A percentile compares a stretch with the other conserved stretches of the same genome.
These are phyloP conservation scores for Zaprionus lineosus DNA, from an alignment of 2,888 invertebrate genomes.

Conservation along the genomic window DNA sequence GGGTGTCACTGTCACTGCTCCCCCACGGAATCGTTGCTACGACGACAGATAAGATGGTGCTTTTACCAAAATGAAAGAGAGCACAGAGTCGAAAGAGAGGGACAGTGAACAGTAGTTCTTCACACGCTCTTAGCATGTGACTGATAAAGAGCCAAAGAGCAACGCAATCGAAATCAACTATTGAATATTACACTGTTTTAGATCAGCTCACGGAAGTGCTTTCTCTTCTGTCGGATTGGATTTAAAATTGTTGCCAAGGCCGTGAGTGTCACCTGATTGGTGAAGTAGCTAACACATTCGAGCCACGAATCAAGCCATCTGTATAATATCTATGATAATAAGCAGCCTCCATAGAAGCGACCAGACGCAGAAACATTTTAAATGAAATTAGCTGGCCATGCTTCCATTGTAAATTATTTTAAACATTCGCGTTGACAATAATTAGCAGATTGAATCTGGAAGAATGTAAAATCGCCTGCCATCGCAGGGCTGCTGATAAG, in stretches of 20 bases:
- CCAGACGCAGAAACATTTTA: too few species aligned
- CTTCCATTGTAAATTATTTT: too few species aligned
- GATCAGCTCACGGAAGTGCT: conserved; percentile 25
- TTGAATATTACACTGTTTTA: too few species aligned
- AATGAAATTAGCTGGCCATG: too few species aligned
- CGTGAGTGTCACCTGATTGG: conserved; percentile 48
- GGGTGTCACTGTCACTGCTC: conserved; percentile 36
- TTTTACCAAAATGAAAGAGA: not conserved
- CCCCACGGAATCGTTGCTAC: conserved; percentile 49
- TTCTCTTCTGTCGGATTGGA: not conserved
- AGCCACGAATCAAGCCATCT: not conserved
- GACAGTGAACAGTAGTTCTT: not conserved
- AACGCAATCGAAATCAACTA: too few species aligned
- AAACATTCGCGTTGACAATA: too few species aligned
- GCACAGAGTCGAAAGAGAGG: not conserved
- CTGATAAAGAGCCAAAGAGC: not conserved
- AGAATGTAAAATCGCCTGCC: too few species aligned
- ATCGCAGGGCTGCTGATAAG: conserved; percentile 45
- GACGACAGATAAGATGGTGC: conserved; percentile 25
- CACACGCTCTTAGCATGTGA: not conserved
- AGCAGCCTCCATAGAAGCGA: too few species aligned
- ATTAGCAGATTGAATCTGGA: too few species aligned
- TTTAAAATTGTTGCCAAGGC: conserved; percentile 33
- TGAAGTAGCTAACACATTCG: conserved; percentile 12
- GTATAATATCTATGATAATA: not conserved